Percentiles rank a stretch among this genome's conserved stretches.
Evolutionary conservation across 2,113 vertebrate species (phyloP).

Genomic region (Paramisgurnus dabryanus): DNA sequence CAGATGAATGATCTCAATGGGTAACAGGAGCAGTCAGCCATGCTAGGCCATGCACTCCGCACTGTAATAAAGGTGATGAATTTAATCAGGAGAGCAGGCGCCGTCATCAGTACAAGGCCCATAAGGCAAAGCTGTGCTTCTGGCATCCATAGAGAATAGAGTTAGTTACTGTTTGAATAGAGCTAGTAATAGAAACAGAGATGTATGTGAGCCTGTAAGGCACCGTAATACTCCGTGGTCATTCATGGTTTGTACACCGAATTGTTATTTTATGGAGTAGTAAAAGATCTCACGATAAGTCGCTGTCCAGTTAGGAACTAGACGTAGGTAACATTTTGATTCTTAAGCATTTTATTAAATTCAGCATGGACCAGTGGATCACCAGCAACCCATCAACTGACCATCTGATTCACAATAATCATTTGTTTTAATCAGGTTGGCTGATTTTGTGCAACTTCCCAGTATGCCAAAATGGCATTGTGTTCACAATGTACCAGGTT

Average conservation of each 20-base stretch:
- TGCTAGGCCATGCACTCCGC: slow-evolving; percentile 78
- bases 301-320: slow-evolving; percentile 7
- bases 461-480: too few species aligned
- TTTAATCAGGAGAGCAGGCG: slow-evolving; percentile 78
- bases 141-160: slow-evolving; percentile 38
- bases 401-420: background rate
- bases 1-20: slow-evolving; percentile 80
- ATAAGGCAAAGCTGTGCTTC: slow-evolving; percentile 38
- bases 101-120: slow-evolving; percentile 28
- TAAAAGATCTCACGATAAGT: slow-evolving; percentile 18
- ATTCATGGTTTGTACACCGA: slow-evolving; percentile 23
- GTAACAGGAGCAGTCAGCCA: slow-evolving; percentile 77
- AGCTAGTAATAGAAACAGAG: slow-evolving; percentile 33
- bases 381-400: background rate
- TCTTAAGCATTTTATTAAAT: background rate
- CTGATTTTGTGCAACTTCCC: too few species aligned
- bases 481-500: too few species aligned
- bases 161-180: slow-evolving; percentile 33
- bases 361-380: too few species aligned
- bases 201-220: slow-evolving; percentile 25
- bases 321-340: slow-evolving; percentile 3
- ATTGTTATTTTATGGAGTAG: slow-evolving; percentile 33
- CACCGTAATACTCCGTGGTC: slow-evolving; percentile 6
- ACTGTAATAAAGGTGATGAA: slow-evolving; percentile 86
- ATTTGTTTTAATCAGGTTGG: too few species aligned